Conservation (phyloP, 2,888 invertebrate species). For the Agonopterix heracliana region DNA sequence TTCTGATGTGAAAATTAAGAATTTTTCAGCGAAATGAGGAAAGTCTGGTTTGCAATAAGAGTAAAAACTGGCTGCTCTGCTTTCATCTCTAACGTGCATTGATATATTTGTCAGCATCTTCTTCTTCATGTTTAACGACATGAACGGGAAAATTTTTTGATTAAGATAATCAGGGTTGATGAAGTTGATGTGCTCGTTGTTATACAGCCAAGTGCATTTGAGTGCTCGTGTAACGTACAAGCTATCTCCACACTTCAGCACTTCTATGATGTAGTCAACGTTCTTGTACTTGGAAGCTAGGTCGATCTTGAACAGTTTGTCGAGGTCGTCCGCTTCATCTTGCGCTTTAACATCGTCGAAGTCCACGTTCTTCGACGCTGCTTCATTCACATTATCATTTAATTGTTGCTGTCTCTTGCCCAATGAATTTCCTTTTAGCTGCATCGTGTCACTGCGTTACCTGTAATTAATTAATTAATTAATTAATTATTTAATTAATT, state of each 20-base stretch:
- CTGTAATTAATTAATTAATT: too few relatives aligned
- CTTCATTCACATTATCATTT: conserved; percentile 32
- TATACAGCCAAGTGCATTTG: conserved; percentile 43
- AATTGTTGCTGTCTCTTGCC: conserved; percentile 34
- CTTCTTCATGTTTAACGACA: conserved; percentile 49
- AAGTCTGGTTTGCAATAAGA: conserved; percentile 34
- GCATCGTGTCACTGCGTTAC: conserved; percentile 1
- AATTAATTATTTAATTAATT: too few relatives aligned
- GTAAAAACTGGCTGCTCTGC: conserved; percentile 33
- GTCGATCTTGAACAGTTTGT: conserved; percentile 50
- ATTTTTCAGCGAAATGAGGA: conserved; percentile 34
- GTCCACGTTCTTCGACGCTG: conserved; percentile 15
- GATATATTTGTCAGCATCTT: conserved; percentile 37
- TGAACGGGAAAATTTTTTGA: conserved; percentile 39
- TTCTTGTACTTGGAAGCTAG: conserved; percentile 44
- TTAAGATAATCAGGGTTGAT: conserved; percentile 41
- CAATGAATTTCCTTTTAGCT: conserved; percentile 29
- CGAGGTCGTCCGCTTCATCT: conserved; percentile 33
- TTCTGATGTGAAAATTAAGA: conserved; percentile 37
- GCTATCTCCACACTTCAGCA: conserved; percentile 43
- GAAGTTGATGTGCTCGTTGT: conserved; percentile 28
- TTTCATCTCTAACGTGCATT: conserved; percentile 26
- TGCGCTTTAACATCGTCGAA: conserved; percentile 29
- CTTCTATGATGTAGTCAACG: conserved; percentile 39
- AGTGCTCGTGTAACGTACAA: conserved; percentile 43